These are phyloP conservation scores for Heliconius congener DNA, from an alignment of 1,140 invertebrate genomes.

Conservation along the genomic window DNA sequence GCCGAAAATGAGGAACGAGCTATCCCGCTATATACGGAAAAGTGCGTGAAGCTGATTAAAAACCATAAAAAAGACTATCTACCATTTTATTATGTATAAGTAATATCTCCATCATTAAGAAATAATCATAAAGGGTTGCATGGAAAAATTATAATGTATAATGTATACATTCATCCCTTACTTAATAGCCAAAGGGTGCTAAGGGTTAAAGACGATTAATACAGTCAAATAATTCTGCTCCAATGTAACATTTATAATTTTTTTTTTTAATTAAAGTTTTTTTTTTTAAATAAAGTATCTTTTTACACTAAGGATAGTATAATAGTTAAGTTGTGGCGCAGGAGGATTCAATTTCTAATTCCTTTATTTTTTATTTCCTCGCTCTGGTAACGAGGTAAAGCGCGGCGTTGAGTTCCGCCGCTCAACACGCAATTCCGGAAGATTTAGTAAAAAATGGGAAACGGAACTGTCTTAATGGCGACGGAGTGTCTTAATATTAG, in stretches of 20 bases:
- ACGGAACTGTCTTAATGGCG: too few relatives aligned
- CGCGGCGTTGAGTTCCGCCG: too few relatives aligned
- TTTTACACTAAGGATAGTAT: not conserved
- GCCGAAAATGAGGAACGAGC: too few relatives aligned
- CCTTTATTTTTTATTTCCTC: too few relatives aligned
- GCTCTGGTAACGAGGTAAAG: too few relatives aligned
- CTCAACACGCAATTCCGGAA: too few relatives aligned
- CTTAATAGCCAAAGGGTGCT: slow-evolving; percentile 12
- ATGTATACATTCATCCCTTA: not conserved
- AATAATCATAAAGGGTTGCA: slow-evolving; percentile 6
- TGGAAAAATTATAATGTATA: not conserved
- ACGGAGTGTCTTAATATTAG: too few relatives aligned
- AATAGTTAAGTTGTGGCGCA: not conserved
- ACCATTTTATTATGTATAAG: slow-evolving; percentile 2
- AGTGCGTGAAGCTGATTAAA: too few relatives aligned
- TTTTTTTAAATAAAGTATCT: not conserved
- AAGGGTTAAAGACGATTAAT: slow-evolving; percentile 14
- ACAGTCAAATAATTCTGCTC: not conserved
- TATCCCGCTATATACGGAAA: too few relatives aligned
- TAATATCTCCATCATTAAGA: slow-evolving; percentile 13
- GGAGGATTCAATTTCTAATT: too few relatives aligned
- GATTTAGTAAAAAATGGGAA: too few relatives aligned
- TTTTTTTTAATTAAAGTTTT: not conserved
- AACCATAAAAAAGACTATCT: not conserved
- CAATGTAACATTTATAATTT: not conserved